Percentiles rank a stretch among this genome's conserved stretches.
These are phyloP conservation scores for Canis aureus DNA, from an alignment of 2,113 vertebrate species.

Conservation along the genomic window DNA sequence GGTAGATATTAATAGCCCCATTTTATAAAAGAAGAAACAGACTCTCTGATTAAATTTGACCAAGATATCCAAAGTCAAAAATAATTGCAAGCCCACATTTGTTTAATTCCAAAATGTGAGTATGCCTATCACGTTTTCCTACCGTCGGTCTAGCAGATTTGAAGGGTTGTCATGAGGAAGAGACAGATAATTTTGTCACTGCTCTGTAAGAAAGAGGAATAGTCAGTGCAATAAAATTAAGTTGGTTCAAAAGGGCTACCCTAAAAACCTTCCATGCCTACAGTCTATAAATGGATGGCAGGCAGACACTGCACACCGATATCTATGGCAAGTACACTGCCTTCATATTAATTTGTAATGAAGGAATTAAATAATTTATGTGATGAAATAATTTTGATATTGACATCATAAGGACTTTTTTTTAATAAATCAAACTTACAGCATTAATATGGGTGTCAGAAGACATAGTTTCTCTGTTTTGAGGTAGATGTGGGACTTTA, in stretches of 20 bases:
- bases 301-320: background rate
- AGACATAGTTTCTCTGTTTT: background rate
- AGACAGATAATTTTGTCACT: background rate
- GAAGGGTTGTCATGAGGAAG: background rate
- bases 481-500: background rate
- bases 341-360: background rate
- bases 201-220: background rate
- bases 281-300: background rate
- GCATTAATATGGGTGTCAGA: background rate
- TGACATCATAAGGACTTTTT: background rate
- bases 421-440: background rate
- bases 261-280: background rate
- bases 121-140: background rate
- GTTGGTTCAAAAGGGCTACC: background rate
- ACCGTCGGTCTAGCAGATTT: background rate
- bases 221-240: background rate
- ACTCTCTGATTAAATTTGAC: background rate
- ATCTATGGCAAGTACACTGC: background rate
- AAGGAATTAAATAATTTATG: background rate
- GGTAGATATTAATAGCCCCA: background rate
- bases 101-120: background rate
- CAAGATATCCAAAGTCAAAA: background rate
- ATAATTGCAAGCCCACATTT: background rate
- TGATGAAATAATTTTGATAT: background rate
- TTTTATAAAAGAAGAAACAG: background rate